Evolutionary conservation across 2,797 vertebrate species (phyloP), one percentile per base, ranked within the genome.

Genomic region (Hozukius guyotensis): DNA sequence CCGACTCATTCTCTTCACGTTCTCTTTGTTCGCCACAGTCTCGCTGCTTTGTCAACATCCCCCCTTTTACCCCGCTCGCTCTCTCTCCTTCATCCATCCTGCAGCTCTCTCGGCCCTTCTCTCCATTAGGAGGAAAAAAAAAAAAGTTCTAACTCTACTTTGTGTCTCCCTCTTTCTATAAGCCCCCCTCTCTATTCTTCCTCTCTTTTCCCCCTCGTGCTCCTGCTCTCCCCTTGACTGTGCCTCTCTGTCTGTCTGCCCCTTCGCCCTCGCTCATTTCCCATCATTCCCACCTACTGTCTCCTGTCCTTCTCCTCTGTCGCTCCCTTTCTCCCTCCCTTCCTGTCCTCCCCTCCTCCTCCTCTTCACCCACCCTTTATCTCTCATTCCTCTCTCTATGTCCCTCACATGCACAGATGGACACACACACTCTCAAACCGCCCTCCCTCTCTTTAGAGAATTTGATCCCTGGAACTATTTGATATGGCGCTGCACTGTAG

Each of bases 1-100:
- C 94, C 95, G 93, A 94, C 94, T 96, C 96, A 96, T 96, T 96
- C 96, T 96, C 96, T 95, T 94, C 95, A 96, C 95, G 94, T 96
- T 96, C 94, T 93, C 95, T 96, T 96, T 96, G 95, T 96, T 96
- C 94, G 91, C 94, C 93, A 93, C 90, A 95, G 94, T 96, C 95
- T 95, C 93, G 89, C 95, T 96, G 94, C 94, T 95, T 95, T 94
- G 94, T 96, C 95, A 95, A 95, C 95, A 95, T 91, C 94, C 93
- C 92, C 93, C 91, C 89, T 89, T 90, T 92, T 91, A 89, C 91
- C 79, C 60, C 77, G 67, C 82, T 72, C 75, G 8, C 84, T 79
- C 89, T 81, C 86, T 87, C 91, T 89, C 91, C 89, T 89, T 89
- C 92, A 90, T 91, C 89, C 89, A 78, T 87, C 80, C 90, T 92